A percentile compares a stretch with the other conserved stretches of the same genome.
These are phyloP conservation scores for Cephalophus harveyi DNA, from an alignment of 2,113 vertebrate species.

Conservation along the genomic window DNA sequence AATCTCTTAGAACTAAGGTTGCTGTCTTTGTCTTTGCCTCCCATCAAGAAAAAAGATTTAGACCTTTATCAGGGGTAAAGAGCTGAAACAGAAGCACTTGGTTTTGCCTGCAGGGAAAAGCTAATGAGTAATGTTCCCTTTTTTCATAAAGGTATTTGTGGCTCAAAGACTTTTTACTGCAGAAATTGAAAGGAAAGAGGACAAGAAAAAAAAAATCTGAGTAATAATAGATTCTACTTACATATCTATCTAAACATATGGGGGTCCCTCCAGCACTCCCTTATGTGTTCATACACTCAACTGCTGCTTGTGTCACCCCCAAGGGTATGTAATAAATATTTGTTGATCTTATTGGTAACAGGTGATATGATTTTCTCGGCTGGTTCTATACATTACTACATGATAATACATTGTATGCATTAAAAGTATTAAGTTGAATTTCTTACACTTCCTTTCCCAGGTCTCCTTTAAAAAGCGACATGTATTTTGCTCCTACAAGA, in stretches of 20 bases:
- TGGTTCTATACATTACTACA: not conserved
- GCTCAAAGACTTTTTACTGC: not conserved
- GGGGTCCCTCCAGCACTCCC: not conserved
- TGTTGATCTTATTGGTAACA: not conserved
- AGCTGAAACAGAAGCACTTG: not conserved
- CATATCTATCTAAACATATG: not conserved
- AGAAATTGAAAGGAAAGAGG: not conserved
- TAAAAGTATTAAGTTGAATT: constrained; percentile 23
- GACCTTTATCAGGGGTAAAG: not conserved
- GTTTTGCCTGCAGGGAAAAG: constrained; percentile 29
- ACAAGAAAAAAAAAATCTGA: not conserved
- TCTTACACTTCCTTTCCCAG: constrained; percentile 26
- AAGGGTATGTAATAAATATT: not conserved
- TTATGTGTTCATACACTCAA: not conserved
- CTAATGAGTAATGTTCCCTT: not conserved
- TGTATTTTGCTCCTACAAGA: not conserved
- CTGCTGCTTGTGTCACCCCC: not conserved
- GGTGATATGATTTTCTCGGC: not conserved
- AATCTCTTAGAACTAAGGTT: not conserved
- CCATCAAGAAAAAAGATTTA: not conserved
- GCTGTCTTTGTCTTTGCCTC: not conserved
- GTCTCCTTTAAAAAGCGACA: not conserved
- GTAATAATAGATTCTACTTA: not conserved
- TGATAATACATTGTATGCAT: not conserved
- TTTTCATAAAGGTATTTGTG: not conserved